Conservation (phyloP, 2,888 invertebrate species). For the Flexamia atlantica region DNA sequence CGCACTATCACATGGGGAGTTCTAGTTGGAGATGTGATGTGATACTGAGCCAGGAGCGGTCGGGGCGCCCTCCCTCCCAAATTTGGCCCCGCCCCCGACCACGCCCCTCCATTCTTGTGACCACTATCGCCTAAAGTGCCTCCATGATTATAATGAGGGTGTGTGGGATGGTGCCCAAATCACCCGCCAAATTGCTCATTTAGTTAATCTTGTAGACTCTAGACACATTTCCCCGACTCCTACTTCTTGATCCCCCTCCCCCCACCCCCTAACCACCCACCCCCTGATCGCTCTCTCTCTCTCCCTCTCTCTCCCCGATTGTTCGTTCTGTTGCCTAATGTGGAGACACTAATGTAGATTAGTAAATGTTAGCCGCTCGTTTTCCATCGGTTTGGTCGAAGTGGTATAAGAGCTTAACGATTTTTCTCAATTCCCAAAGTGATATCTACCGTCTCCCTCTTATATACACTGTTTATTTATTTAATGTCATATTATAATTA, state of each 20-base stretch:
- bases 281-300: not conserved
- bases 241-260: slow-evolving; percentile 38
- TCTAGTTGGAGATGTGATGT: not conserved
- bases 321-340: slow-evolving; percentile 34
- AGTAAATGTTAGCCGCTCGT: slow-evolving; percentile 32
- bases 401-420: not conserved
- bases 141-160: slow-evolving; percentile 51
- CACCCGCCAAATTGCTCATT: slow-evolving; percentile 59
- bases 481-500: not conserved
- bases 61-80: slow-evolving; percentile 1
- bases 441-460: not conserved
- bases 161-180: slow-evolving; percentile 58
- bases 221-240: slow-evolving; percentile 56
- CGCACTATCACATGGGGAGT: not conserved
- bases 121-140: slow-evolving; percentile 58
- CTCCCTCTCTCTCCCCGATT: slow-evolving; percentile 9
- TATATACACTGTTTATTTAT: not conserved
- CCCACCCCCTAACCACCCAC: not conserved
- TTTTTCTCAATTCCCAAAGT: not conserved
- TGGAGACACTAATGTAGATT: slow-evolving; percentile 35
- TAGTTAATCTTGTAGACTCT: slow-evolving; percentile 59
- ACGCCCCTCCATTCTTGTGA: slow-evolving; percentile 53
- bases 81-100: slow-evolving; percentile 35
- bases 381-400: not conserved
- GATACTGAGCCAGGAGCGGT: slow-evolving; percentile 10